These are phyloP conservation scores for Pelosia muscerda DNA, from an alignment of 2,888 invertebrate genomes.

Conservation along the genomic window DNA sequence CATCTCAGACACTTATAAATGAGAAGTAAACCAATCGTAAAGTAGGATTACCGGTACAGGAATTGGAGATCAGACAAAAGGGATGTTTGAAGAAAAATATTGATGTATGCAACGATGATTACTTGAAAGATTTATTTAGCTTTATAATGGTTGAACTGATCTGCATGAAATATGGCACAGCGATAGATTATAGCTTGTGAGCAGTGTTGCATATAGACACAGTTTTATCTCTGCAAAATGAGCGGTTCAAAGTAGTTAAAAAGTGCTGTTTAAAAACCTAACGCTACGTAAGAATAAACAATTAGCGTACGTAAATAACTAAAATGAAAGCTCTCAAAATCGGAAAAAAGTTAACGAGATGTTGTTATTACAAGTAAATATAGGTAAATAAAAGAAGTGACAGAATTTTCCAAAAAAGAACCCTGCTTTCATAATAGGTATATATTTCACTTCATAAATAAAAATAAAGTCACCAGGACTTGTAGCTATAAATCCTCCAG, in stretches of 20 bases:
- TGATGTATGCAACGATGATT: not conserved
- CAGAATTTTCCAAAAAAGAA: too few species aligned
- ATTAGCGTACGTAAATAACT: not conserved
- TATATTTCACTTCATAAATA: not conserved
- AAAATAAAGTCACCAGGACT: slow-evolving; percentile 2
- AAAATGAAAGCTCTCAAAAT: not conserved
- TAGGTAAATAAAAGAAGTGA: not conserved
- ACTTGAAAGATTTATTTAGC: not conserved
- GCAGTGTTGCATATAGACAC: too few species aligned
- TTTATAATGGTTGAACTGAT: not conserved
- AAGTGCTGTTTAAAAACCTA: too few species aligned
- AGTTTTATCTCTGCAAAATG: too few species aligned
- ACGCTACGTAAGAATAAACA: not conserved
- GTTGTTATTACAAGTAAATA: not conserved
- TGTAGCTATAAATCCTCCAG: not conserved
- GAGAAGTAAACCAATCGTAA: slow-evolving; percentile 42
- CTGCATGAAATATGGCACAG: not conserved
- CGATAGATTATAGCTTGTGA: too few species aligned
- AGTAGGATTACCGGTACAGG: slow-evolving; percentile 25
- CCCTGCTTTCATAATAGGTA: too few species aligned
- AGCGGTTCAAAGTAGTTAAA: too few species aligned
- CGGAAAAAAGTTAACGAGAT: not conserved
- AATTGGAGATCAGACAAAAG: slow-evolving; percentile 5
- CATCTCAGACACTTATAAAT: slow-evolving; percentile 53
- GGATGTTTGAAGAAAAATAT: not conserved